Conservation (phyloP, 2,888 invertebrate species). For the Trissolcus brochymenae region DNA sequence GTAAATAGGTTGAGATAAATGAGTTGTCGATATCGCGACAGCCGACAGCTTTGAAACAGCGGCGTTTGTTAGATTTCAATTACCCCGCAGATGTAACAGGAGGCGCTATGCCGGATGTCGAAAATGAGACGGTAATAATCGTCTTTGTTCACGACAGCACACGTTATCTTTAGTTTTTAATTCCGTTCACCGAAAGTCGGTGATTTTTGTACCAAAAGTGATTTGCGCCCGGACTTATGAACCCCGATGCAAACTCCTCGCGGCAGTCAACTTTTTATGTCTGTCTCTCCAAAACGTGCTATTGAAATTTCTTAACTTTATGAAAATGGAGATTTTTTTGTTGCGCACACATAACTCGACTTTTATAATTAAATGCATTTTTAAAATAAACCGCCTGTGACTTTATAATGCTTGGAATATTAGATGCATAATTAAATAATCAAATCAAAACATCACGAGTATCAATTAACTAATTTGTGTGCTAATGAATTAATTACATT, state of each 20-base stretch:
- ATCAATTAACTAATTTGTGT: no score
- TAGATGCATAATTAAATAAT: no score
- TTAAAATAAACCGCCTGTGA: background rate
- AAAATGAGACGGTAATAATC: conserved; percentile 53
- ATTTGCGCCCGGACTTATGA: background rate
- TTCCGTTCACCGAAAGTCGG: conserved; percentile 8
- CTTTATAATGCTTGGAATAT: no score
- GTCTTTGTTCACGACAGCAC: conserved; percentile 43
- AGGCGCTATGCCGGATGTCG: conserved; percentile 44
- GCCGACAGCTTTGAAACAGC: conserved; percentile 8
- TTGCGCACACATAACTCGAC: no score
- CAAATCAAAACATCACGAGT: no score
- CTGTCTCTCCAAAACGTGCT: background rate
- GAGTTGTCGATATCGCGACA: conserved; percentile 27
- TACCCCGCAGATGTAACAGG: conserved; percentile 38
- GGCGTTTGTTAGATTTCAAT: conserved; percentile 46
- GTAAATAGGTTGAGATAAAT: conserved; percentile 37
- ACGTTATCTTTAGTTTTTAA: conserved; percentile 41
- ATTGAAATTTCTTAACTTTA: conserved; percentile 18
- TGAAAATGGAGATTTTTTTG: background rate
- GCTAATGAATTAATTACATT: no score
- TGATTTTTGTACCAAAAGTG: background rate
- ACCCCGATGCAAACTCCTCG: conserved; percentile 18
- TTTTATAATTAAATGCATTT: no score
- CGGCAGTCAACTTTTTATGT: conserved; percentile 15